Percentiles rank a stretch among this genome's conserved stretches.
Conservation (phyloP, 2,797 vertebrate genomes). For the Mus caroli region DNA sequence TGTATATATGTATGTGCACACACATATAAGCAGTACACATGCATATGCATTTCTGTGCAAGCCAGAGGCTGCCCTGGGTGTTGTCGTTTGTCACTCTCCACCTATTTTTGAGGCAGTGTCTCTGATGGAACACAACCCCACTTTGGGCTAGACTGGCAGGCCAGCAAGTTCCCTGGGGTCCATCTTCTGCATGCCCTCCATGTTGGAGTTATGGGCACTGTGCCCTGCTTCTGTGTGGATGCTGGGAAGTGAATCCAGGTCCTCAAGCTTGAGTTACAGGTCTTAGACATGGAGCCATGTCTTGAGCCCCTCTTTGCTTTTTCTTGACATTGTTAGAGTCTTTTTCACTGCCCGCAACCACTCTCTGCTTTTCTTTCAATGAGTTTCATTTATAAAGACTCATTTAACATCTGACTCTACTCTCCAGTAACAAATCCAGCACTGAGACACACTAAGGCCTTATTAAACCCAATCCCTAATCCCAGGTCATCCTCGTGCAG, state of each 20-base stretch:
- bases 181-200: too few relatives aligned
- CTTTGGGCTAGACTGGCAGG: not conserved
- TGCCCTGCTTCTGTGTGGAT: not conserved
- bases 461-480: not conserved
- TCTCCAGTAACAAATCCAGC: not conserved
- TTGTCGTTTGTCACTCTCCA: not conserved
- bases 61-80: not conserved
- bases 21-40: not conserved
- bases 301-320: not conserved
- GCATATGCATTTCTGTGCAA: not conserved
- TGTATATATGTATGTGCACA: not conserved
- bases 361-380: not conserved
- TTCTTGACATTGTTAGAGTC: not conserved
- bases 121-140: not conserved
- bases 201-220: not conserved
- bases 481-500: not conserved
- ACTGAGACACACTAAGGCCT: not conserved
- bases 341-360: not conserved
- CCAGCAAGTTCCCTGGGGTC: not conserved
- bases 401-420: not conserved
- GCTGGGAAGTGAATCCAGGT: not conserved
- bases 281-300: not conserved
- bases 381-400: not conserved
- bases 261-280: not conserved
- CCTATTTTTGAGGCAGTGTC: not conserved